Evolutionary conservation across 2,888 invertebrate species (phyloP).

Genomic region (Romanomermis culicivorax): DNA sequence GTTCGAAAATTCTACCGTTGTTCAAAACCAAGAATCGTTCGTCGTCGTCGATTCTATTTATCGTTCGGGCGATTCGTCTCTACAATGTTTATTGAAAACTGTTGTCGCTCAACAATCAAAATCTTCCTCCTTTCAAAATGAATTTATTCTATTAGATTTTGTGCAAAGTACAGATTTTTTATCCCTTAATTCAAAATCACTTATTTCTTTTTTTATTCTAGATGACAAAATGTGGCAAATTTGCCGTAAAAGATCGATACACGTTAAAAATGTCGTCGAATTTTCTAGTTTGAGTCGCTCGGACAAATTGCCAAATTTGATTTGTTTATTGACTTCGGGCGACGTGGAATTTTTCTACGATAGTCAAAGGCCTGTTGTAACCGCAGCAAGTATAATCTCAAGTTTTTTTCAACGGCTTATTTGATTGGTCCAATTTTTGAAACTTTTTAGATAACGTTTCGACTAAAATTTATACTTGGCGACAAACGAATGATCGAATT

Average conservation of each 20-base stretch:
- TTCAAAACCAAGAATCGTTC: no score
- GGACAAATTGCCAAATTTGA: neutral
- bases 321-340: neutral
- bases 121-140: no score
- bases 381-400: neutral
- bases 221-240: neutral
- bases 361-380: neutral
- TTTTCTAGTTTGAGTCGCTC: neutral
- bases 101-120: no score
- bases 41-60: no score
- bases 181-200: no score
- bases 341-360: neutral
- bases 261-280: neutral
- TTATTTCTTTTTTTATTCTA: neutral
- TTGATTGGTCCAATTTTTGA: neutral
- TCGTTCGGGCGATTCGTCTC: no score
- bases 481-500: neutral
- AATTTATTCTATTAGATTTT: no score
- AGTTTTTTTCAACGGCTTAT: neutral
- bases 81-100: no score
- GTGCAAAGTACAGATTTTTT: no score
- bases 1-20: no score
- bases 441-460: neutral
- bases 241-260: neutral
- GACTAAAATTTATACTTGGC: neutral